A percentile compares a stretch with the other conserved stretches of the same genome.
Conservation (phyloP, 2,113 vertebrate genomes). For the Capreolus pygargus region DNA sequence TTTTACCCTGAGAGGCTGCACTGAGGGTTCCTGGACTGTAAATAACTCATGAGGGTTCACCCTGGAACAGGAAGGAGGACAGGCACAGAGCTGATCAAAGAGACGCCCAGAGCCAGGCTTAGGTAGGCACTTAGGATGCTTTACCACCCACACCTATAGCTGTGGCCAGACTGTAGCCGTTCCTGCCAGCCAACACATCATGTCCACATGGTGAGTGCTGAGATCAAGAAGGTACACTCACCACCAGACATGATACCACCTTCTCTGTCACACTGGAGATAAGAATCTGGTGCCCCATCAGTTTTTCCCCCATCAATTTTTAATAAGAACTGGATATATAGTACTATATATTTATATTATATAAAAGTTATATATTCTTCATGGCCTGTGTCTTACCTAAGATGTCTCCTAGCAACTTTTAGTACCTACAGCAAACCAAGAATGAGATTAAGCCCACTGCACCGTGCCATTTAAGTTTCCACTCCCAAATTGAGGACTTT, state of each 20-base stretch:
- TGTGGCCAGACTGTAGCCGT: not conserved
- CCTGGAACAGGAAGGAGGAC: not conserved
- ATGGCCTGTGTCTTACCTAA: not conserved
- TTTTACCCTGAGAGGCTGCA: not conserved
- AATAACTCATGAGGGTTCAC: not conserved
- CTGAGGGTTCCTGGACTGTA: not conserved
- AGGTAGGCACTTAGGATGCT: not conserved
- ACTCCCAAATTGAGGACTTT: not conserved
- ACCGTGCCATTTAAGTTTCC: not conserved
- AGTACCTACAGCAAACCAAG: not conserved
- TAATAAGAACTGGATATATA: not conserved
- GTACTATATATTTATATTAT: not conserved
- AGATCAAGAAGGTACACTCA: not conserved
- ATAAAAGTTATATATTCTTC: not conserved
- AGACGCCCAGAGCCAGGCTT: not conserved
- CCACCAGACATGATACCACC: not conserved
- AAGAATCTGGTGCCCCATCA: not conserved
- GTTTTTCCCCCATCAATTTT: not conserved
- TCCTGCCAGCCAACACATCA: no score
- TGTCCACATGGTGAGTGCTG: not conserved
- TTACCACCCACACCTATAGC: not conserved
- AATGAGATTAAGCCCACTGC: not conserved
- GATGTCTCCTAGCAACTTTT: not conserved
- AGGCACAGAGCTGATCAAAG: not conserved
- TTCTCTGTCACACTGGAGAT: not conserved